A percentile compares a stretch with the other conserved stretches of the same genome.
Evolutionary conservation across 2,113 vertebrate genomes (phyloP).

Genomic region (Anguilla rostrata): DNA sequence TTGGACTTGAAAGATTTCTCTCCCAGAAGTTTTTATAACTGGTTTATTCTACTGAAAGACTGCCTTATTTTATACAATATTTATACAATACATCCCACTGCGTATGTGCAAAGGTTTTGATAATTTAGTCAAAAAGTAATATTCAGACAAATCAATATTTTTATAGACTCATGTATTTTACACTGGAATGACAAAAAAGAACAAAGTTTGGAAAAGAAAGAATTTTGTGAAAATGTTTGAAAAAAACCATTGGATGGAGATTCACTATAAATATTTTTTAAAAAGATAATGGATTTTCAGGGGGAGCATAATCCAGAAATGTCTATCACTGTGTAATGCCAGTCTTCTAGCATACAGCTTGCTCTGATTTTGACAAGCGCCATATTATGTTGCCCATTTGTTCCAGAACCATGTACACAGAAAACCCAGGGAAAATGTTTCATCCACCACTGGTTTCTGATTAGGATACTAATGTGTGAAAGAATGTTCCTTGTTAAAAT

Average conservation of each 20-base stretch:
- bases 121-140: slow-evolving; percentile 66
- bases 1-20: slow-evolving; percentile 69
- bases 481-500: slow-evolving; percentile 65
- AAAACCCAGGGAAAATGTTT: slow-evolving; percentile 56
- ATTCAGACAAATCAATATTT: slow-evolving; percentile 82
- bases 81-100: slow-evolving; percentile 88
- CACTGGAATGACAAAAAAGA: slow-evolving; percentile 74
- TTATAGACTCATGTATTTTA: slow-evolving; percentile 84
- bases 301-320: slow-evolving; percentile 66
- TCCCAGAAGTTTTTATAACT: slow-evolving; percentile 79
- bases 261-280: slow-evolving; percentile 66
- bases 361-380: slow-evolving; percentile 58
- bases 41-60: slow-evolving; percentile 82
- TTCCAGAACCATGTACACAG: slow-evolving; percentile 59
- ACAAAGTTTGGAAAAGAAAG: slow-evolving; percentile 60
- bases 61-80: slow-evolving; percentile 95
- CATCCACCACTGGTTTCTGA: slow-evolving; percentile 60
- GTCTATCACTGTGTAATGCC: slow-evolving; percentile 70
- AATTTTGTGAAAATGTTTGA: slow-evolving; percentile 75
- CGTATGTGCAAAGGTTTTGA: slow-evolving; percentile 71
- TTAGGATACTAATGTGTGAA: slow-evolving; percentile 70
- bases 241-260: slow-evolving; percentile 55
- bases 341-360: slow-evolving; percentile 68
- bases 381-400: slow-evolving; percentile 59
- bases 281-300: slow-evolving; percentile 69